Evolutionary conservation across 2,113 vertebrate species (phyloP).

Genomic region (Speoplatyrhinus poulsoni): DNA sequence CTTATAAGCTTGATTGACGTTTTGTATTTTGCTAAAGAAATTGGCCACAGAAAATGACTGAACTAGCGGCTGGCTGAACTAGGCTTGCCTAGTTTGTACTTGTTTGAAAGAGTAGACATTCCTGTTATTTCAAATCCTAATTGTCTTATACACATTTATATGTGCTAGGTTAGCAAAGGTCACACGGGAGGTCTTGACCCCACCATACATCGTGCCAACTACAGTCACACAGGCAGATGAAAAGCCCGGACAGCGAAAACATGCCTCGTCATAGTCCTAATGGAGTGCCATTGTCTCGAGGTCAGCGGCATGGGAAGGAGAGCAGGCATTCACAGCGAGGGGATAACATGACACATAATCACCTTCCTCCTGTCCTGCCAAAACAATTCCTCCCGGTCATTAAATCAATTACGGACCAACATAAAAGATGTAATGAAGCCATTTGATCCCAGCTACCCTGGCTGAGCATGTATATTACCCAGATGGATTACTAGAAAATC

Average conservation of each 20-base stretch:
- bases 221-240: slow-evolving; percentile 26
- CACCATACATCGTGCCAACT: slow-evolving; percentile 30
- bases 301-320: slow-evolving; percentile 4
- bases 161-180: slow-evolving; percentile 41
- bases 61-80: too few species aligned
- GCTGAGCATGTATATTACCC: too few species aligned
- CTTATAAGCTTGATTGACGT: too few species aligned
- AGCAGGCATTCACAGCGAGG: not conserved
- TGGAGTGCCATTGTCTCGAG: slow-evolving; percentile 30
- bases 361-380: not conserved
- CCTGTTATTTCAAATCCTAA: too few species aligned
- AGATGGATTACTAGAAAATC: too few species aligned
- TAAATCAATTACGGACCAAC: not conserved
- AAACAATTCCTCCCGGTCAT: not conserved
- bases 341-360: not conserved
- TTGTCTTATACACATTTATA: slow-evolving; percentile 37
- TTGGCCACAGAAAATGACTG: too few species aligned
- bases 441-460: too few species aligned
- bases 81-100: too few species aligned
- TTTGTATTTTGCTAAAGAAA: too few species aligned
- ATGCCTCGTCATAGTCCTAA: slow-evolving; percentile 23
- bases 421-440: not conserved
- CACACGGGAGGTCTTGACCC: slow-evolving; percentile 41
- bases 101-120: too few species aligned
- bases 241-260: slow-evolving; percentile 7